Conservation (phyloP, 2,113 vertebrate species). For the Acrocephalus kingi region DNA sequence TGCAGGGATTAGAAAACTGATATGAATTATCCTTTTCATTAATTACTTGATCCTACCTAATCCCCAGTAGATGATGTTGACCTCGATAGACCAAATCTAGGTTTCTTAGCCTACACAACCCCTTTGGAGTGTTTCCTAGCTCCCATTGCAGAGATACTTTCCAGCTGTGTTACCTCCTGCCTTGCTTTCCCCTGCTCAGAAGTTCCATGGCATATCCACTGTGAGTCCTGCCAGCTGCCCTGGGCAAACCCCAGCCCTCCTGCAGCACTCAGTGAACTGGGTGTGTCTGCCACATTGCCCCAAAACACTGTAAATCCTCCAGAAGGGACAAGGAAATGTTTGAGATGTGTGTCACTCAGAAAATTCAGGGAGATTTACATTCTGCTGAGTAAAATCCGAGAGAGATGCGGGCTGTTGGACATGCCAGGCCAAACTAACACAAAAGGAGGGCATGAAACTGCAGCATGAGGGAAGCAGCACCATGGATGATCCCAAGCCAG, state of each 20-base stretch:
- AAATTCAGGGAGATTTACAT: not conserved
- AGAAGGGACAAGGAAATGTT: not conserved
- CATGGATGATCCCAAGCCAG: not conserved
- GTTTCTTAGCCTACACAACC: not conserved
- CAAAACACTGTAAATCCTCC: too few relatives aligned
- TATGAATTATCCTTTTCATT: conserved; percentile 51
- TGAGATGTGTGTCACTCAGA: not conserved
- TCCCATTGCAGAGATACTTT: not conserved
- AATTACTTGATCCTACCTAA: conserved; percentile 52
- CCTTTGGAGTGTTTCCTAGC: not conserved
- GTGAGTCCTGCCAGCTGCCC: not conserved
- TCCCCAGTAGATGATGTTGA: conserved; percentile 13
- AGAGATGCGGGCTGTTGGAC: not conserved
- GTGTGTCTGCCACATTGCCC: not conserved
- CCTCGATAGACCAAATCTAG: conserved; percentile 11
- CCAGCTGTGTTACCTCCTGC: not conserved
- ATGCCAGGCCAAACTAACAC: not conserved
- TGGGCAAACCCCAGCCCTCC: not conserved
- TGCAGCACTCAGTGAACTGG: rapidly evolving
- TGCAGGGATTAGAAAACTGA: conserved; percentile 22
- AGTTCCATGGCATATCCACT: not conserved
- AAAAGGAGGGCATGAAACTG: not conserved
- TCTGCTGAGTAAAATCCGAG: not conserved
- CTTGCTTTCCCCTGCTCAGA: not conserved
- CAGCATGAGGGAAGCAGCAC: not conserved